Evolutionary conservation across 2,113 vertebrate species (phyloP), one percentile per base, ranked within the genome.

Genomic region (Neoarius graeffei): DNA sequence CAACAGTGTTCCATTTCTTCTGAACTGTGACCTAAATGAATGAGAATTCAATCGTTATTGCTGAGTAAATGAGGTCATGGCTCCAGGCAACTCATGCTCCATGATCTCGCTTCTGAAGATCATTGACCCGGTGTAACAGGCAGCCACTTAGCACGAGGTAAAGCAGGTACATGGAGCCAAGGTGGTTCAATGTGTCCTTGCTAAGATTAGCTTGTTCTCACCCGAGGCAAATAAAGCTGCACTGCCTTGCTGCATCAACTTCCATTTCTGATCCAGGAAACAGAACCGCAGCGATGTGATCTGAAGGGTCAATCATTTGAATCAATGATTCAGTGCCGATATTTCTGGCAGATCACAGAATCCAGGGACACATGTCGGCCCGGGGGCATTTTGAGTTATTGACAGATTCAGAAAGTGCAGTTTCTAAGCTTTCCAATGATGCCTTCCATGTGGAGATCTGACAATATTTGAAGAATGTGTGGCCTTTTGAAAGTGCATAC

Each of bases 61-160:
- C 83, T 85, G 83, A 35, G 25, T 86, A 67, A 62, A 42, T 23
- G 42, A 86, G 85, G 74, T 83, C 50, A 25, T 87, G 25, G 54
- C 86, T 48, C 4, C n/a, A 19, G 80, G 86, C 56, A 5, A 27
- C 27, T 48, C 80, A 50, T 62, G 66, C 66, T 74, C 67, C 17
- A 30, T 62, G 66, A 13, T 15, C 69, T 30, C 7, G 0, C 69
- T 35, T 81, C 14, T 56, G 59, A 67, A 74, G 54, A 77, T 71
- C 81, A 76, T 17, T 74, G 42, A 35, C 57, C 48, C 27, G 13
- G 69, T 6, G 6, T 62, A 82, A 60, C 67, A 52, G 23, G 80
- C 56, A 50, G 35, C 79, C 54, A 27, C 71, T 82, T 82, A 62
- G 57, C 56, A 73, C 0, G 5, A 81, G 80, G 50, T 17, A 57